Percentiles rank a stretch among this genome's conserved stretches.
phyloP scores from a whole-genome alignment of 2,113 vertebrate species.

The Budorcas taxicolor region DNA sequence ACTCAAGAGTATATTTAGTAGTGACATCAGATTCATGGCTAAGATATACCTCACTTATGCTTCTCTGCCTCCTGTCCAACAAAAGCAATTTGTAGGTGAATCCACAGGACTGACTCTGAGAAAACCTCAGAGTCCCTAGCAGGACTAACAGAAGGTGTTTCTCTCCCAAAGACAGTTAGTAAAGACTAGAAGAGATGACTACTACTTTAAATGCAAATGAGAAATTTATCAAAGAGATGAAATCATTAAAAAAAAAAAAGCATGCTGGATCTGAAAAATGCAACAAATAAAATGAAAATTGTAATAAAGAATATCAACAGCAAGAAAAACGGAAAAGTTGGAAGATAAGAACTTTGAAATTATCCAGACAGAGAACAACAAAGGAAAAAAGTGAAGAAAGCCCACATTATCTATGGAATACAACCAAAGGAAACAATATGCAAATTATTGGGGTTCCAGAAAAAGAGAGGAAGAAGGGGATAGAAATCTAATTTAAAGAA shows the following conservation, averaged over 20 bases:
- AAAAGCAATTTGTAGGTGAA: neutral
- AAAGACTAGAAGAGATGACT: neutral
- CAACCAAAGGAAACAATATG: neutral
- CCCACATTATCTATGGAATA: neutral
- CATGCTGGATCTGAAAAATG: neutral
- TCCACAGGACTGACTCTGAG: neutral
- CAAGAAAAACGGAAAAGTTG: neutral
- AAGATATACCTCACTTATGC: neutral
- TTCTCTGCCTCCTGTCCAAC: neutral
- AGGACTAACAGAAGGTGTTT: neutral
- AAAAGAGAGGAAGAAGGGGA: neutral
- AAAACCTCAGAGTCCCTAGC: neutral
- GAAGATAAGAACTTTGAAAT: neutral
- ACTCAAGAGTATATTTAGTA: neutral
- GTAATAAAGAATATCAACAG: neutral
- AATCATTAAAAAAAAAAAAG: neutral
- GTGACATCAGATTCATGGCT: neutral
- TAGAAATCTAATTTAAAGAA: neutral
- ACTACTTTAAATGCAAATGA: neutral
- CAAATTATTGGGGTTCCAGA: neutral
- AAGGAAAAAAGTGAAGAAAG: neutral
- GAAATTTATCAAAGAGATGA: neutral
- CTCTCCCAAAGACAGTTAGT: neutral
- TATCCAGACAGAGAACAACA: neutral
- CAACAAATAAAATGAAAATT: neutral